Evolutionary conservation across 2,113 vertebrate species (phyloP).

Genomic region (Colaptes auratus): DNA sequence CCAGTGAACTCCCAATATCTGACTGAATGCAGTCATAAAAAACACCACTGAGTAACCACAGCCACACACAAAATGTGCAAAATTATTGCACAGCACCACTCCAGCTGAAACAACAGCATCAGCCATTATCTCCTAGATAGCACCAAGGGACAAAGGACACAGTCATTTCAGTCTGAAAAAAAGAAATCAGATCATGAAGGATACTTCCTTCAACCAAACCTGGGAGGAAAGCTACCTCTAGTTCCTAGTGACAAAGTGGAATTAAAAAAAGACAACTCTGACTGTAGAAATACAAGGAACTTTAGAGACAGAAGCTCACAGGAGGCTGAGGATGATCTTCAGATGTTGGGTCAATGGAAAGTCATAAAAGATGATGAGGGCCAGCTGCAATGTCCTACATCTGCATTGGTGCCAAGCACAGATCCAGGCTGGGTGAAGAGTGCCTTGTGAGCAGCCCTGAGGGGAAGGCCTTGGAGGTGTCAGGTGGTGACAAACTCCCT

Average conservation of each 20-base stretch:
- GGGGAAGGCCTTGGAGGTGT: too few relatives aligned
- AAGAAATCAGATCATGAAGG: background rate
- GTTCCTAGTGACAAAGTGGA: background rate
- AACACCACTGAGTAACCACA: background rate
- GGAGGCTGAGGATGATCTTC: background rate
- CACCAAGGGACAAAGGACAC: background rate
- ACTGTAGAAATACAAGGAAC: background rate
- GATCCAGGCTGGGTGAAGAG: too few relatives aligned
- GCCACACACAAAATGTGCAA: background rate
- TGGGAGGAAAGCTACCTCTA: background rate
- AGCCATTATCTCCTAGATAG: background rate
- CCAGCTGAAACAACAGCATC: background rate
- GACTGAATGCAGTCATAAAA: background rate
- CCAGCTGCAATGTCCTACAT: too few relatives aligned
- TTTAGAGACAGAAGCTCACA: background rate
- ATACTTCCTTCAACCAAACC: background rate
- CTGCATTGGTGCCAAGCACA: too few relatives aligned
- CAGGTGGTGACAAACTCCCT: too few relatives aligned
- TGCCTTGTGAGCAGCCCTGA: too few relatives aligned
- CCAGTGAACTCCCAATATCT: slow-evolving; percentile 8
- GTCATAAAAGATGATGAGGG: background rate
- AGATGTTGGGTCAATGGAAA: background rate
- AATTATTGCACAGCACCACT: background rate
- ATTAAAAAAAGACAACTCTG: background rate
- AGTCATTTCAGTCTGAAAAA: background rate